Evolutionary conservation across 2,797 vertebrate genomes (phyloP).

Genomic region (Apodemus agrarius): DNA sequence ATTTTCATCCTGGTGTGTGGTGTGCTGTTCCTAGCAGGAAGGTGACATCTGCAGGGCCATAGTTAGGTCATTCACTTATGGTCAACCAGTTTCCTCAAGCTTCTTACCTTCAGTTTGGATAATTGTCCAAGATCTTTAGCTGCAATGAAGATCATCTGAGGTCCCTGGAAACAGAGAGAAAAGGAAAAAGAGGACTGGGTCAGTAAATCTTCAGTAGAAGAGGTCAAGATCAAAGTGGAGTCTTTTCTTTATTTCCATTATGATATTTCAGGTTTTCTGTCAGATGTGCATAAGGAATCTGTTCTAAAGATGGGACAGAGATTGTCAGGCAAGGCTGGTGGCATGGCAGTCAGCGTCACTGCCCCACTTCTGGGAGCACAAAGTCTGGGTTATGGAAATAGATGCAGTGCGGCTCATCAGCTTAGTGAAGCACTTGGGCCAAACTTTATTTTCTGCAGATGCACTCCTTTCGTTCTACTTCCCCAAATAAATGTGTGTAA

Average conservation of each 20-base stretch:
- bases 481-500: not conserved
- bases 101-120: constrained; percentile 97
- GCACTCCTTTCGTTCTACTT: not conserved
- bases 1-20: not conserved
- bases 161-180: constrained; percentile 88
- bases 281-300: not conserved
- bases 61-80: not conserved
- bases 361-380: not conserved
- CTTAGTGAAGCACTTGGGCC: not conserved
- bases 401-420: not conserved
- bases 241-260: not conserved
- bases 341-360: not conserved
- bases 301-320: not conserved
- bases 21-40: not conserved
- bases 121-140: constrained; percentile 98
- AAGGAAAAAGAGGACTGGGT: not conserved
- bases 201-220: not conserved
- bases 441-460: not conserved
- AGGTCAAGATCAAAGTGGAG: not conserved
- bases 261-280: not conserved
- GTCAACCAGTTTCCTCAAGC: not conserved
- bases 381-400: not conserved
- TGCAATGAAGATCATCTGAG: constrained; percentile 98
- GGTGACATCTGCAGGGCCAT: not conserved
- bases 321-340: no score